Percentiles rank a stretch among this genome's conserved stretches.
Conservation (phyloP, 2,113 vertebrate species). For the Ceyx cyanopectus region DNA sequence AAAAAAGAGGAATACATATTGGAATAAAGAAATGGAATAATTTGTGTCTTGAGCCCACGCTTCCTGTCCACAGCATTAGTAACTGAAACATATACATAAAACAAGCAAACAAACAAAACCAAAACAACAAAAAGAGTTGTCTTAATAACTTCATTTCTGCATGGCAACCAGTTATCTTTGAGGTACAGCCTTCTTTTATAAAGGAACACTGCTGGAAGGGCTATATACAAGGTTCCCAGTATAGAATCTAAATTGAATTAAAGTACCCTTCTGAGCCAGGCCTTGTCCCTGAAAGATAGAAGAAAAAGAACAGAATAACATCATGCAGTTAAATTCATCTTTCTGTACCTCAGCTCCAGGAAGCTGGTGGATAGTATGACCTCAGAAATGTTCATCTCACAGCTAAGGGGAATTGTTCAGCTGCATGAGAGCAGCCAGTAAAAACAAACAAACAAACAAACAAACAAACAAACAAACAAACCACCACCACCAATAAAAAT, state of each 20-base stretch:
- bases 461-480: neutral
- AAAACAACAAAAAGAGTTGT: neutral
- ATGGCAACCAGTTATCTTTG: neutral
- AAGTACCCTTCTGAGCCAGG: neutral
- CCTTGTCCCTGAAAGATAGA: slow-evolving; percentile 24
- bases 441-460: neutral
- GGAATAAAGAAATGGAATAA: neutral
- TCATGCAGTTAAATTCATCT: slow-evolving; percentile 38
- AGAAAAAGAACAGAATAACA: neutral
- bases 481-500: neutral
- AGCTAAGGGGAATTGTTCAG: slow-evolving; percentile 6
- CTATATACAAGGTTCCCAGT: neutral
- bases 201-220: neutral
- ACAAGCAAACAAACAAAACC: neutral
- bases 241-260: slow-evolving; percentile 29
- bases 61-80: neutral
- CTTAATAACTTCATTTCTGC: neutral
- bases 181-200: neutral
- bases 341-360: slow-evolving; percentile 5
- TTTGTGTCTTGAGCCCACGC: neutral
- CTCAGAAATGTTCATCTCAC: slow-evolving; percentile 41
- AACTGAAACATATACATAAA: neutral
- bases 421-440: slow-evolving; percentile 1
- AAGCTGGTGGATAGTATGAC: neutral
- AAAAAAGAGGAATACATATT: neutral